A percentile compares a stretch with the other conserved stretches of the same genome.
These are phyloP conservation scores for Valencia hispanica DNA, from an alignment of 2,797 vertebrate species.

Conservation along the genomic window DNA sequence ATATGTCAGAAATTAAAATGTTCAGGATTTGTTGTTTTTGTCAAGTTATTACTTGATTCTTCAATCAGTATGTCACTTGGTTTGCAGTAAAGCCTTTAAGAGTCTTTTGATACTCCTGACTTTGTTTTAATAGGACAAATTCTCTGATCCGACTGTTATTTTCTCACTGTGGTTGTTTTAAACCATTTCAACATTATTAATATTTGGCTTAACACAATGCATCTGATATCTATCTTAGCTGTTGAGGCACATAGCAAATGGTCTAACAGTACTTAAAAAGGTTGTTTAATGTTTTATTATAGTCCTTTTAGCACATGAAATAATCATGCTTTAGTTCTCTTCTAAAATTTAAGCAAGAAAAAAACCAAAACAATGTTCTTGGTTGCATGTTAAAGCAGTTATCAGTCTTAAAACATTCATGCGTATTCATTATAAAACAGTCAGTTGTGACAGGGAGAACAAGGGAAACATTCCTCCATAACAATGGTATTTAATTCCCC, in stretches of 20 bases:
- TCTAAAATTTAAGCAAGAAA: slow-evolving; percentile 49
- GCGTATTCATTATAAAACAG: slow-evolving; percentile 62
- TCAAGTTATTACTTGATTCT: no score
- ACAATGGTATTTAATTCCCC: slow-evolving; percentile 46
- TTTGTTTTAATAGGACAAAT: neutral
- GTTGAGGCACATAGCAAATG: neutral
- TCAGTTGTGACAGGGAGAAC: slow-evolving; percentile 23
- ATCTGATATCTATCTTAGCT: neutral
- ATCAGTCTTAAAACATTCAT: slow-evolving; percentile 68
- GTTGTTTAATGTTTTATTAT: slow-evolving; percentile 50
- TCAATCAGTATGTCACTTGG: neutral
- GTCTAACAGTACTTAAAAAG: slow-evolving; percentile 23
- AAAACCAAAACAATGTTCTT: slow-evolving; percentile 49
- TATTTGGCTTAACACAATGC: neutral
- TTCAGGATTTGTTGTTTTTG: neutral
- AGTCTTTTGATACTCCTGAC: neutral
- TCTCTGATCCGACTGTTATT: neutral
- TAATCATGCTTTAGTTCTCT: slow-evolving; percentile 32
- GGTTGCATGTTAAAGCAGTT: slow-evolving; percentile 60
- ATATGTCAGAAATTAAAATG: neutral
- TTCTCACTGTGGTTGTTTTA: slow-evolving; percentile 8
- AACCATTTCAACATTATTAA: neutral
- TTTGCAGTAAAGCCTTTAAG: neutral
- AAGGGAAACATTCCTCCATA: slow-evolving; percentile 42
- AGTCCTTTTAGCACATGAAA: slow-evolving; percentile 48